These are phyloP conservation scores for Andrena dorsata DNA, from an alignment of 2,888 invertebrate species.

Conservation along the genomic window DNA sequence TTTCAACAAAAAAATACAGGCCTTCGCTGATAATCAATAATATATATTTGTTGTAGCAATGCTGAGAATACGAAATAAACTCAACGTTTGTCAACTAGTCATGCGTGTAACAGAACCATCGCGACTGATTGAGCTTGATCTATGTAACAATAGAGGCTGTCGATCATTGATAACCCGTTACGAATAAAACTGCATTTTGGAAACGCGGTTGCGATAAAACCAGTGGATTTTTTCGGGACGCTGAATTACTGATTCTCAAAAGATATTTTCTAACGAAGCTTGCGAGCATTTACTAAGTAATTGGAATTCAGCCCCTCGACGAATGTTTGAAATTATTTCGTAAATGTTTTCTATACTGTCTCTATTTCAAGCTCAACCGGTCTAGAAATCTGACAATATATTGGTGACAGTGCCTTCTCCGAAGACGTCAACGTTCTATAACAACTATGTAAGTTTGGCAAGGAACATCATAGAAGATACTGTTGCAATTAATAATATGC, in stretches of 20 bases:
- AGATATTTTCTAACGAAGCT: too few species aligned
- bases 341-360: background rate
- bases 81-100: conserved; percentile 69
- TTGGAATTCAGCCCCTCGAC: too few species aligned
- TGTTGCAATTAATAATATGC: background rate
- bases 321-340: too few species aligned
- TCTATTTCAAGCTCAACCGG: conserved; percentile 49
- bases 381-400: conserved; percentile 54
- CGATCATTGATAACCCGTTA: conserved; percentile 4
- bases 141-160: background rate
- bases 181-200: background rate
- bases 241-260: too few species aligned
- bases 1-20: background rate
- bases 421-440: conserved; percentile 46
- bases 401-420: conserved; percentile 54
- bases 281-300: too few species aligned
- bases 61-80: conserved; percentile 39
- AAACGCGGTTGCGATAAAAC: background rate
- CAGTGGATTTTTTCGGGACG: too few species aligned
- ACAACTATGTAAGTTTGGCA: background rate
- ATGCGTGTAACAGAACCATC: conserved; percentile 69
- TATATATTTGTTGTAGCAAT: background rate
- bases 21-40: conserved; percentile 10
- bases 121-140: conserved; percentile 53
- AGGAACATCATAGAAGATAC: background rate